A percentile compares a stretch with the other conserved stretches of the same genome.
These are phyloP conservation scores for Lophura nycthemera DNA, from an alignment of 2,113 vertebrate species.

Conservation along the genomic window DNA sequence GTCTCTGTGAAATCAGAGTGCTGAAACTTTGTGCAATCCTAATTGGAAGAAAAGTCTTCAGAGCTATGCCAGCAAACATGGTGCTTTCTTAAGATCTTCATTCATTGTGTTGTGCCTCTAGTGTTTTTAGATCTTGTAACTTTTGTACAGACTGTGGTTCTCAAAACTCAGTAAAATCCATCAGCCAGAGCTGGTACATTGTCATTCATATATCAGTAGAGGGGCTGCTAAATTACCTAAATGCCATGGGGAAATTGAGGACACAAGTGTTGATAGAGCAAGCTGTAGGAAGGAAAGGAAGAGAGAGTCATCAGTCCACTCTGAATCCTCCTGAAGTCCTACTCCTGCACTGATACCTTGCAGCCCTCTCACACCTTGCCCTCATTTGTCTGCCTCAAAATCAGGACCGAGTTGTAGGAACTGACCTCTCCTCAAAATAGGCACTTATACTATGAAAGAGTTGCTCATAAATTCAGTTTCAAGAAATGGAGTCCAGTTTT, in stretches of 20 bases:
- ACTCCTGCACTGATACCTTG: neutral
- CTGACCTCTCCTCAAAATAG: neutral
- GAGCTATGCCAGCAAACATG: neutral
- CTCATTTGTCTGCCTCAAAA: neutral
- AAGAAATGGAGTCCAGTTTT: neutral
- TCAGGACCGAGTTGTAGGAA: neutral
- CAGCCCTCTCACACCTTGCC: neutral
- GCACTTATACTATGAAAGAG: neutral
- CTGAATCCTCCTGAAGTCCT: neutral
- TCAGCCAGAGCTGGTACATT: neutral
- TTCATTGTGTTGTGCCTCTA: neutral
- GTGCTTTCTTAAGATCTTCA: neutral
- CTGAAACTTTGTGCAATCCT: neutral
- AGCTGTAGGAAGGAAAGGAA: neutral
- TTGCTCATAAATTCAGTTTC: neutral
- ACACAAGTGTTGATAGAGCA: neutral
- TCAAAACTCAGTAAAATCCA: neutral
- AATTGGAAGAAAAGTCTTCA: neutral
- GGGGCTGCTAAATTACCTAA: too few species aligned
- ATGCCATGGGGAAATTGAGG: neutral
- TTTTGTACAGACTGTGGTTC: neutral
- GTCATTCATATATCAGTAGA: neutral
- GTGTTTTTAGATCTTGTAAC: neutral
- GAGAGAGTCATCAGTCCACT: neutral
- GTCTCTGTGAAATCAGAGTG: neutral